phyloP scores from a whole-genome alignment of 2,797 vertebrate genomes.

The Xenops minutus region DNA sequence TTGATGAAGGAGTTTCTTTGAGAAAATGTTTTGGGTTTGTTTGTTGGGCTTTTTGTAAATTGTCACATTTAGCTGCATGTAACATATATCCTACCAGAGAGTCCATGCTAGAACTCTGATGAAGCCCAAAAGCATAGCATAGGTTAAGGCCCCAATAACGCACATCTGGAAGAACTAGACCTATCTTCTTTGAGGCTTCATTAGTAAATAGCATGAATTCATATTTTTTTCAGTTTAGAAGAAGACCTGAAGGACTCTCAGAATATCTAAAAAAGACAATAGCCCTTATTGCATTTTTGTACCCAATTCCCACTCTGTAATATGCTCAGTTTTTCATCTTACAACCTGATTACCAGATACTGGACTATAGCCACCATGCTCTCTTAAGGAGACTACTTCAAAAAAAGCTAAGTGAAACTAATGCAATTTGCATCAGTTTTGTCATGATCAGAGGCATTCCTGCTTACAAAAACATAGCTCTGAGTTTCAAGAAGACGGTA shows the following conservation, averaged over 20 bases:
- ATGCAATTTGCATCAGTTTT: background rate
- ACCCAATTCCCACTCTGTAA: background rate
- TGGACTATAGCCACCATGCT: background rate
- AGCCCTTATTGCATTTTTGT: constrained; percentile 4
- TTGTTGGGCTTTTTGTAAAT: background rate
- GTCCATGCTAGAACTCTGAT: constrained; percentile 6
- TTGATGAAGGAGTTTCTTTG: background rate
- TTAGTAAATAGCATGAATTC: background rate
- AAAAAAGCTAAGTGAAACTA: background rate
- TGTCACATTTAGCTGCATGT: constrained; percentile 33
- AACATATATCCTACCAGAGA: constrained; percentile 11
- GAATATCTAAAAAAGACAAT: constrained; percentile 10
- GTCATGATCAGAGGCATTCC: background rate
- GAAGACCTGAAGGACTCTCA: background rate
- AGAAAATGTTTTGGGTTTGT: background rate
- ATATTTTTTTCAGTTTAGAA: constrained; percentile 18
- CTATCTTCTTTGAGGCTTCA: constrained; percentile 24
- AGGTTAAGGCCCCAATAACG: constrained; percentile 8
- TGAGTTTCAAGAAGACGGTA: background rate
- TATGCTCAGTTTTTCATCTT: background rate
- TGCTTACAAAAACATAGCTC: background rate
- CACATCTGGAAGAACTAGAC: constrained; percentile 35
- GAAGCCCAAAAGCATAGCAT: constrained; percentile 3
- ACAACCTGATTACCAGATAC: background rate
- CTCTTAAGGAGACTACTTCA: background rate